Conservation (phyloP, 2,888 invertebrate genomes). For the Neoaliturus tenellus region DNA sequence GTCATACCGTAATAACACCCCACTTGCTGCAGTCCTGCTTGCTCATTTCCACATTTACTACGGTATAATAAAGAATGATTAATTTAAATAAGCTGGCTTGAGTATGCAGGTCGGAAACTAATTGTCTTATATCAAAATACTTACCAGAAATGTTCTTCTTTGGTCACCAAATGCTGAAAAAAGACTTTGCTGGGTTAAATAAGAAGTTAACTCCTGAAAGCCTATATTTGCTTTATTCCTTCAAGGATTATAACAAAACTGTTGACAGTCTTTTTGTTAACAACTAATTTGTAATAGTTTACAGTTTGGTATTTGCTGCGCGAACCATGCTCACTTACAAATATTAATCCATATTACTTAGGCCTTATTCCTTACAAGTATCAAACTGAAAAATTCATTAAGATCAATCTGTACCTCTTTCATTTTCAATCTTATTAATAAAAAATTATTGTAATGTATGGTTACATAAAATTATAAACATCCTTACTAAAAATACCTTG, state of each 20-base stretch:
- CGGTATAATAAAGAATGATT: no score
- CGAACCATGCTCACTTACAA: conserved; percentile 54
- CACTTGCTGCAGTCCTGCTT: no score
- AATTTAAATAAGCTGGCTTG: no score
- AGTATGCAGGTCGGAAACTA: no score
- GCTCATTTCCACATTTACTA: no score
- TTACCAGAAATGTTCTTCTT: no score
- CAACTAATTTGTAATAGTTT: conserved; percentile 66
- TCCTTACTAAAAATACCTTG: no score
- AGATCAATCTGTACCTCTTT: conserved; percentile 10
- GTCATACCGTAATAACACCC: no score
- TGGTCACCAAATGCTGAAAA: not conserved
- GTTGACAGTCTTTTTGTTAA: conserved; percentile 67
- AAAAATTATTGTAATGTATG: no score
- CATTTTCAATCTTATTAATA: no score
- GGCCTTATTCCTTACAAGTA: conserved; percentile 38
- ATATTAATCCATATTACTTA: conserved; percentile 33
- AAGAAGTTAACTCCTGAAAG: conserved; percentile 53
- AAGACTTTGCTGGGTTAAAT: not conserved
- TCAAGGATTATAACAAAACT: conserved; percentile 67
- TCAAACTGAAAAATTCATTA: not conserved
- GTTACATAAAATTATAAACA: no score
- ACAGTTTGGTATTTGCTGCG: conserved; percentile 64
- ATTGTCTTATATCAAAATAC: no score
- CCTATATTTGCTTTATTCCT: conserved; percentile 65